Percentiles rank a stretch among this genome's conserved stretches.
Conservation (phyloP, 2,797 vertebrate genomes). For the Danionella dracula region DNA sequence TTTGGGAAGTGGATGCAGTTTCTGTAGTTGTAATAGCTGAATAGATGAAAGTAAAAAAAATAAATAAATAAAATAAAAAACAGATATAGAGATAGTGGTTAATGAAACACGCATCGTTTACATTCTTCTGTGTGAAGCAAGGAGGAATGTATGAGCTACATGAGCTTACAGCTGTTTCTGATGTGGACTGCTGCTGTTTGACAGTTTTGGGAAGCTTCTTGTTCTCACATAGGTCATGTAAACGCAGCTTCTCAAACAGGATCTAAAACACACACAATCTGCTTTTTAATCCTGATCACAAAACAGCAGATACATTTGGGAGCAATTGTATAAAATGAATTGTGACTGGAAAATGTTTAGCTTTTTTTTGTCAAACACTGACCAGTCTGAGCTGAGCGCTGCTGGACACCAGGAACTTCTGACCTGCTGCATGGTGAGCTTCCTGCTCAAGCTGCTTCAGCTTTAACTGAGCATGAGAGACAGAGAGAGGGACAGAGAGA, state of each 20-base stretch:
- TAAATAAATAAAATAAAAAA: not conserved
- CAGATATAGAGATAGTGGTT: not conserved
- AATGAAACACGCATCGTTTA: not conserved
- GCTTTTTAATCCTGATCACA: not conserved
- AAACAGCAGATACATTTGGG: not conserved
- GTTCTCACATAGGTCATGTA: slow-evolving; percentile 72
- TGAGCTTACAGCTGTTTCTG: slow-evolving; percentile 75
- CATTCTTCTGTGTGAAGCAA: too few species aligned
- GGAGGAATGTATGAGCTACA: not conserved
- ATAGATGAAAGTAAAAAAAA: slow-evolving; percentile 22
- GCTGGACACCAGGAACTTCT: slow-evolving; percentile 83
- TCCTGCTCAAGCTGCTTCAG: slow-evolving; percentile 84
- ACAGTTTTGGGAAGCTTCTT: slow-evolving; percentile 75
- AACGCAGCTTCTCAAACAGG: slow-evolving; percentile 84
- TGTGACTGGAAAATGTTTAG: too few species aligned
- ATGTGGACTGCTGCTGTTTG: slow-evolving; percentile 79
- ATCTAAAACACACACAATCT: slow-evolving; percentile 64
- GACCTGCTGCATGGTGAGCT: slow-evolving; percentile 81
- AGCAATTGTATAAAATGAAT: too few species aligned
- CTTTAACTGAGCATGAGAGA: slow-evolving; percentile 60
- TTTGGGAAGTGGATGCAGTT: slow-evolving; percentile 85
- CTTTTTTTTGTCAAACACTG: too few species aligned
- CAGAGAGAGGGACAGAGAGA: not conserved
- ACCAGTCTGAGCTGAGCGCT: slow-evolving; percentile 81
- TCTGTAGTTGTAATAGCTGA: slow-evolving; percentile 82